phyloP scores from a whole-genome alignment of 2,888 invertebrate species.

The Sepiola atlantica region DNA sequence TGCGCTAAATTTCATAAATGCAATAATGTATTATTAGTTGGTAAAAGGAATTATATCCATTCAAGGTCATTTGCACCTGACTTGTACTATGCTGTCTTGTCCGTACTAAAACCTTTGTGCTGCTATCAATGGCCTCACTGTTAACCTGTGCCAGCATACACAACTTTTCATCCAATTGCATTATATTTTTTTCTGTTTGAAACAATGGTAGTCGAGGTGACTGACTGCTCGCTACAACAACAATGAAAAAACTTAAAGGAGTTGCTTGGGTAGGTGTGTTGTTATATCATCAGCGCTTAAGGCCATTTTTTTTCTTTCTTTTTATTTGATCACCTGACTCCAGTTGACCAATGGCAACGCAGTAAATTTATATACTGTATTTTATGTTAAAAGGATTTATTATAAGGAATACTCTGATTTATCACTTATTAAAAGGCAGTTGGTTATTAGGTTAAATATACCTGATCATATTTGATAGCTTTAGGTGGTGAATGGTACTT shows the following conservation, averaged over 20 bases:
- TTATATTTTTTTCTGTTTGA: neutral
- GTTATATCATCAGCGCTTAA: neutral
- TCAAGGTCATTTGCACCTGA: neutral
- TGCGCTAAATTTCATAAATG: neutral
- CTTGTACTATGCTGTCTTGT: too few species aligned
- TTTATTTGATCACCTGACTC: constrained; percentile 5
- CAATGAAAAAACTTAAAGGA: neutral
- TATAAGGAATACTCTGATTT: neutral
- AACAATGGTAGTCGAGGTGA: neutral
- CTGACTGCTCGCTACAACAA: neutral
- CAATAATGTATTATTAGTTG: neutral
- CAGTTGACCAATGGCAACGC: neutral
- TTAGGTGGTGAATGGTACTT: neutral
- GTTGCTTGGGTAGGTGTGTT: neutral
- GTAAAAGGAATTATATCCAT: neutral
- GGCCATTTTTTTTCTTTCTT: neutral
- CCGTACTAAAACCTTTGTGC: neutral
- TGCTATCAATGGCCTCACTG: neutral
- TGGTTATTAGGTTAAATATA: neutral
- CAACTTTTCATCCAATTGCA: neutral
- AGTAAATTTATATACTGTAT: neutral
- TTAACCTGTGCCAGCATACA: neutral
- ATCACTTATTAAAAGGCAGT: neutral
- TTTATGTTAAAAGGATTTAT: neutral
- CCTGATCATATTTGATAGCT: neutral